Conservation (phyloP, 2,113 vertebrate species). For the Podilymbus podiceps region DNA sequence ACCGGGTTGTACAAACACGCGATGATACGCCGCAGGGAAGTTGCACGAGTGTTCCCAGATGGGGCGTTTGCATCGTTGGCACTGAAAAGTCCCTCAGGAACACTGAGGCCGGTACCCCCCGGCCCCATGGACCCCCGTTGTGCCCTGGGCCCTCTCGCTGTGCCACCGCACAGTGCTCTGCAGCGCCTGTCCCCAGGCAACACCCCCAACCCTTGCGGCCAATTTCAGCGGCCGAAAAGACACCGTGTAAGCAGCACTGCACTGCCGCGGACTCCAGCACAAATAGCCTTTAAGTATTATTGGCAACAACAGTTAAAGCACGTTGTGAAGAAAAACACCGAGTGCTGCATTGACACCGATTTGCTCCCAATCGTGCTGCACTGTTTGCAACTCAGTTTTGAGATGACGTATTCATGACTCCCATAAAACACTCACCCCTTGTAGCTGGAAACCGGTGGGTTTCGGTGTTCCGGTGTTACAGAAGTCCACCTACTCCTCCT, state of each 20-base stretch:
- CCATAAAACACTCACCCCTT: background rate
- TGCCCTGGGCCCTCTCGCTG: rapidly evolving
- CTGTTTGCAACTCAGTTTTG: background rate
- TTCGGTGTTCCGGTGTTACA: background rate
- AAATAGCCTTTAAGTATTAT: background rate
- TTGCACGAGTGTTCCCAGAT: background rate
- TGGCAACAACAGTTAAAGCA: background rate
- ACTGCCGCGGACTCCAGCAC: background rate
- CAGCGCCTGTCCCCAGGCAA: background rate
- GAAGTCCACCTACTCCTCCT: background rate
- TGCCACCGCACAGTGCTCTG: background rate
- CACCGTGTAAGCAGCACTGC: rapidly evolving
- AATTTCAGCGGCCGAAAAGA: background rate
- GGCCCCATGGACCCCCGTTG: rapidly evolving
- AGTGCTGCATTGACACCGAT: background rate
- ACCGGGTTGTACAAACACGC: background rate
- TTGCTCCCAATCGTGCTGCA: background rate
- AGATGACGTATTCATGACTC: rapidly evolving
- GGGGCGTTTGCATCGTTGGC: rapidly evolving
- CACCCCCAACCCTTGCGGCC: background rate
- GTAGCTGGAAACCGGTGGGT: rapidly evolving
- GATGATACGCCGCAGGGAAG: rapidly evolving
- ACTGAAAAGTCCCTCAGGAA: background rate
- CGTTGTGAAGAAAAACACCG: rapidly evolving
- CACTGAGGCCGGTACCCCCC: rapidly evolving